Evolutionary conservation across 2,797 vertebrate genomes (phyloP).

Genomic region (Sebastes vulpes): DNA sequence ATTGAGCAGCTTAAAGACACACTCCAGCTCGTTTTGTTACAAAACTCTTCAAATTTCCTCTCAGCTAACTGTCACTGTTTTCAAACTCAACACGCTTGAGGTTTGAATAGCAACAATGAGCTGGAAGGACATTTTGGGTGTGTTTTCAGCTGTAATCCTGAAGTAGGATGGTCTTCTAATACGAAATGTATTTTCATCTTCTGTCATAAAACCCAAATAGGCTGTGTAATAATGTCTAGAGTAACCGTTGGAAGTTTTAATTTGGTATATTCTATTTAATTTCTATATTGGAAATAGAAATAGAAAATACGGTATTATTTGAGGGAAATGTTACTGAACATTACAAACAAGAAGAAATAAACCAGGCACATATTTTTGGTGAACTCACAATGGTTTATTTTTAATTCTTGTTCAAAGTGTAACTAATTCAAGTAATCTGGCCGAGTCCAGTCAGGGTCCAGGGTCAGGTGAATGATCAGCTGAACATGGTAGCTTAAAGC

Average conservation of each 20-base stretch:
- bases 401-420: conserved; percentile 1
- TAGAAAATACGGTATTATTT: neutral
- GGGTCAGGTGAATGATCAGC: conserved; percentile 7
- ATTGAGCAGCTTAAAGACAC: neutral
- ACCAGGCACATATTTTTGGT: neutral
- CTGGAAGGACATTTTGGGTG: neutral
- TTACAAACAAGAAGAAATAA: neutral
- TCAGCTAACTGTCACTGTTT: neutral
- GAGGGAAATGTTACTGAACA: neutral
- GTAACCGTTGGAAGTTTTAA: neutral
- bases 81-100: neutral
- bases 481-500: neutral
- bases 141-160: neutral
- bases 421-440: neutral
- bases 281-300: neutral
- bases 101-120: neutral
- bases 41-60: neutral
- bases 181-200: neutral
- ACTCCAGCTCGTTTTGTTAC: neutral
- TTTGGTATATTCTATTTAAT: neutral
- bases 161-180: neutral
- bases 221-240: neutral
- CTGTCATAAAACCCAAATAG: neutral
- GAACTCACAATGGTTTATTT: neutral
- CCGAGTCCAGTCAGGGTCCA: neutral